Evolutionary conservation across 1,140 invertebrate genomes (phyloP).

Genomic region (Aphelinus certus): DNA sequence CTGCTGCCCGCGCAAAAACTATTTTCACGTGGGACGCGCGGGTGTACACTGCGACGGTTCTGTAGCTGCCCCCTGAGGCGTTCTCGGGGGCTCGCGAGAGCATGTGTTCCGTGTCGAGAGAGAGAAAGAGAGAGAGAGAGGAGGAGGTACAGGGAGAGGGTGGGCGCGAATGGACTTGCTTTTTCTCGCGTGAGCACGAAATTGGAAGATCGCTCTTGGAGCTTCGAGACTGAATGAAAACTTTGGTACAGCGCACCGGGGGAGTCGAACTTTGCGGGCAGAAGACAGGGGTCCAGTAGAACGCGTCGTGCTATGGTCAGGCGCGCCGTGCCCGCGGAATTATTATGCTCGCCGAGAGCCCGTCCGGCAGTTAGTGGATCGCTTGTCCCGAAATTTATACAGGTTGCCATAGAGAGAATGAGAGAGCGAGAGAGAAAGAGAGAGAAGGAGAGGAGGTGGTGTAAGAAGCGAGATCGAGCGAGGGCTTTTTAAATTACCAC

Average conservation of each 20-base stretch:
- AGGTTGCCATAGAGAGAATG: no score
- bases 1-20: constrained; percentile 1
- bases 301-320: constrained; percentile 20
- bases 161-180: not conserved
- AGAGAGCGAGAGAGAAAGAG: no score
- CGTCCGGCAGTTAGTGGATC: constrained; percentile 19
- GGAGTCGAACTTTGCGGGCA: constrained; percentile 19
- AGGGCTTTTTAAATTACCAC: constrained; percentile 39
- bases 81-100: not conserved
- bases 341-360: constrained; percentile 27
- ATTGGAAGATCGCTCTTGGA: constrained; percentile 32
- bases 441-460: no score
- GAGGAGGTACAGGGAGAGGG: no score
- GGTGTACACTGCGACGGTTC: not conserved
- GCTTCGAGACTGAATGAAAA: constrained; percentile 27
- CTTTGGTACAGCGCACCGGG: constrained; percentile 5
- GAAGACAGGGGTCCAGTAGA: not conserved
- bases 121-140: no score
- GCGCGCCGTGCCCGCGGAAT: constrained; percentile 29
- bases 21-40: not conserved
- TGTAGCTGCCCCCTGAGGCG: not conserved
- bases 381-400: constrained; percentile 16
- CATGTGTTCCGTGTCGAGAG: no score
- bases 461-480: not conserved
- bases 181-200: constrained; percentile 7